Conservation (phyloP, 2,888 invertebrate genomes). For the Pyrrhia umbra region DNA sequence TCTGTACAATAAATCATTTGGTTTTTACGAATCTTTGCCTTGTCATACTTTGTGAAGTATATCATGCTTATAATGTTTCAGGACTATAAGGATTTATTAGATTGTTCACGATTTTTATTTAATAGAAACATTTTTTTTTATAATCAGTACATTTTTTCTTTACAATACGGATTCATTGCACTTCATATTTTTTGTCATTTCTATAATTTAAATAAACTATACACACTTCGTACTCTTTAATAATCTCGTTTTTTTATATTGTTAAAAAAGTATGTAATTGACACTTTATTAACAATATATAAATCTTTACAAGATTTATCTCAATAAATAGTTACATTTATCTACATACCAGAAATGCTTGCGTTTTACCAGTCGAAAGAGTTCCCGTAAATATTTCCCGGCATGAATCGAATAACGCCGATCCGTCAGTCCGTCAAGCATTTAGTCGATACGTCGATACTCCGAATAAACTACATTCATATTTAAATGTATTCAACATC, state of each 20-base stretch:
- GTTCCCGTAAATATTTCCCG: slow-evolving; percentile 15
- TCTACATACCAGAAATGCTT: not conserved
- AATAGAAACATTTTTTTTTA: not conserved
- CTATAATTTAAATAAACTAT: no score
- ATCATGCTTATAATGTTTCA: slow-evolving; percentile 36
- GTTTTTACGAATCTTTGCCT: slow-evolving; percentile 58
- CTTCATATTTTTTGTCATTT: no score
- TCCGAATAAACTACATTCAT: slow-evolving; percentile 65
- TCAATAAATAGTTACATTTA: not conserved
- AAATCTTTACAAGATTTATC: not conserved
- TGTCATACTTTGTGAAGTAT: slow-evolving; percentile 53
- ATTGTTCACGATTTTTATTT: slow-evolving; percentile 15
- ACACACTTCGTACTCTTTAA: no score
- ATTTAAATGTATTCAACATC: slow-evolving; percentile 70
- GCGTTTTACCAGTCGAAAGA: not conserved
- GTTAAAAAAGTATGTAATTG: no score
- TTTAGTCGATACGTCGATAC: slow-evolving; percentile 55
- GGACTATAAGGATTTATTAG: slow-evolving; percentile 34
- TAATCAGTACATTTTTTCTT: no score
- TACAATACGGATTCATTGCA: no score
- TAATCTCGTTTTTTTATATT: no score
- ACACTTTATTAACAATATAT: no score
- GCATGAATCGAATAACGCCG: slow-evolving; percentile 21
- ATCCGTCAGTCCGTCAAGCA: slow-evolving; percentile 40
- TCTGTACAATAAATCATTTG: slow-evolving; percentile 62